Base-by-base conservation (phyloP, 2,888 invertebrate genomes). In the Trissolcus japonicus region DNA sequence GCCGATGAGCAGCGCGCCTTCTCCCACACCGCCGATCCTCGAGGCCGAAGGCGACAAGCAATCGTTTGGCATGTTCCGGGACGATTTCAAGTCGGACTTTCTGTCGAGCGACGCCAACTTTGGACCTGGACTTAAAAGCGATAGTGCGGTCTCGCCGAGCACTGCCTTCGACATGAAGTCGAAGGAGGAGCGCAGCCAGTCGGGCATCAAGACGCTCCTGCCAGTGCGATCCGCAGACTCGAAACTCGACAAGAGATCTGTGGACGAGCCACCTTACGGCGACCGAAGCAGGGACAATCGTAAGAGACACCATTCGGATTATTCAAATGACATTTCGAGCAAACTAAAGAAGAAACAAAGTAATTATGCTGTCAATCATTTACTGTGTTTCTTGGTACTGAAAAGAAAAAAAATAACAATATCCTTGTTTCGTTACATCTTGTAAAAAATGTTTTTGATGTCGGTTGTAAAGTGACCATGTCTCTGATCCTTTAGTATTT, bases 191-290 rank as follows among this genome's bases (percentile, higher is more conserved):
- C 88, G 89, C 78, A 86, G 89, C 14, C 88, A 89, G 54, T 84
- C 86, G 4, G 91, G 91, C 16, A 91, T 91, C 48, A 91, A 91
- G 84, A 91, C 91, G 1, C 83, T 91, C 53, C 82, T 91, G 40
- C 91, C 91, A 2, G 90, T 91, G 13, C 84, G 88, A 61, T 82
- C 86, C 17, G 57, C 81, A 1, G 75, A 75, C 2, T 82, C 81
- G 7, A 84, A 80, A 62, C 59, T 79, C 13, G 87, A 87, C 56
- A 82, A 83, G 63, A 87, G 86, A 43, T 82, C 83, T 3, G 56
- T 84, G 21, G 87, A 87, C 25, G 87, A 87, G 54, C 51, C 78
- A 2, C 56, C 72, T 4, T 82, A 82, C 40, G 61, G 75, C 4
- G 85, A 87, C 2, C 83, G 79, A 53, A 78, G 76, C 4, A 86